Base-by-base conservation (phyloP, 2,888 invertebrate genomes). In the Eudasyphora cyanicolor region DNA sequence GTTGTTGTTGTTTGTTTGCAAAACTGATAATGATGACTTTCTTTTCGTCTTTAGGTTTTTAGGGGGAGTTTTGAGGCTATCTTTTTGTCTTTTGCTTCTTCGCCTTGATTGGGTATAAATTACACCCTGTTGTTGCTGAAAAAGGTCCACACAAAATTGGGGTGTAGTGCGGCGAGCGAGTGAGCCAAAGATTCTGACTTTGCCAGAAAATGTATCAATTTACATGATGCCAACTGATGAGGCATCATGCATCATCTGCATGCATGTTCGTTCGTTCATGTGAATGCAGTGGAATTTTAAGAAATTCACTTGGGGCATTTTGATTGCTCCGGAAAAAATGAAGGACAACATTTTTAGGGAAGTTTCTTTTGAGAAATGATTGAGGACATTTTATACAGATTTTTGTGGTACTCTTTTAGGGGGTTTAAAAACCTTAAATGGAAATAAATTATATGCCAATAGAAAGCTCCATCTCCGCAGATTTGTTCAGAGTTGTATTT, bases 141-240 rank as follows among this genome's bases (percentile, higher is more conserved):
- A 45, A n/a, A 45, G n/a, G 45, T 7, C 45, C 14, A n/a, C 38
- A 38, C 38, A 38, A 27, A 27, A 24, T 24, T 57, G 73, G 35
- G 73, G 32, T 71, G 54, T n/a, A 51, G n/a, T n/a, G n/a, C n/a
- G n/a, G n/a, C n/a, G n/a, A 21, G 57, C 49, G 67, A 51, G 62
- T 45, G 45, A 45, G n/a, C 3, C n/a, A 12, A 1, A 45, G 38
- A 38, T 10, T n/a, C 54, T 38, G 54, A 14, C 74, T 21, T 32
- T 73, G 32, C 45, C 67, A 14, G 64, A 76, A 73, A 79, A 76
- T 78, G 84, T 84, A 84, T 84, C 78, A 81, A 79, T 84, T 84
- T 84, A 81, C 84, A 71, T 75, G 62, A 71, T 79, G 76, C n/a
- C n/a, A n/a, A n/a, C n/a, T n/a, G 75, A 64, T 62, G 74, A 77